Base-by-base conservation (phyloP, 2,888 invertebrate species). In the Cataglyphis albicans region DNA sequence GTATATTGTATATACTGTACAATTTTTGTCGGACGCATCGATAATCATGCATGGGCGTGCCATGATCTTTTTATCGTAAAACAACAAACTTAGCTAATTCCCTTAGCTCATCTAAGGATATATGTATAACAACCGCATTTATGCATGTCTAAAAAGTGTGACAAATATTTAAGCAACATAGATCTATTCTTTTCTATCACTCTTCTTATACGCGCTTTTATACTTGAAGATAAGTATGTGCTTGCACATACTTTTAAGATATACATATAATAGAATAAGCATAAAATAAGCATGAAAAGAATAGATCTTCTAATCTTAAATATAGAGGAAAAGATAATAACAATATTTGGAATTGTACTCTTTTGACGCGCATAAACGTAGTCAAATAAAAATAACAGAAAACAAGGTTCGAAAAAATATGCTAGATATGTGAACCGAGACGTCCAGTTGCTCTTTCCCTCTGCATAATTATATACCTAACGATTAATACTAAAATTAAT, bases 21-120 rank as follows among this genome's bases (percentile, higher is more conserved):
- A 82, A 82, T 59, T 48, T 67, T 32, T 76, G 6, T 38, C 32
- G 44, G 12, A n/a, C 59, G 32, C 57, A 44, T 41, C 21, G 25
- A 70, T 25, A 70, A 70, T 21, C 32, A 70, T 70, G 41, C 32
- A 70, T 70, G 41, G 57, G n/a, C 32, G 41, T 32, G 57, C 21
- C 57, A 21, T 41, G 15, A 48, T 57, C 7, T 41, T 21, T 78
- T n/a, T 57, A 59, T 78, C 21, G n/a, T 78, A 78, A 78, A 78
- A 78, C 68, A 78, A 78, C 72, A 72, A 44, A 44, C 57, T 80
- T 80, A 72, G 59, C n/a, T 32, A 3, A 80, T 44, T 35, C 18
- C 32, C 72, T 80, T 80, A 80, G 72, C 25, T 70, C 18, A 59
- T 44, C 72, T 80, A 80, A 80, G 78, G 78, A 80, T 72, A 59